Evolutionary conservation across 2,113 vertebrate genomes (phyloP).

Genomic region (Osmerus eperlanus): DNA sequence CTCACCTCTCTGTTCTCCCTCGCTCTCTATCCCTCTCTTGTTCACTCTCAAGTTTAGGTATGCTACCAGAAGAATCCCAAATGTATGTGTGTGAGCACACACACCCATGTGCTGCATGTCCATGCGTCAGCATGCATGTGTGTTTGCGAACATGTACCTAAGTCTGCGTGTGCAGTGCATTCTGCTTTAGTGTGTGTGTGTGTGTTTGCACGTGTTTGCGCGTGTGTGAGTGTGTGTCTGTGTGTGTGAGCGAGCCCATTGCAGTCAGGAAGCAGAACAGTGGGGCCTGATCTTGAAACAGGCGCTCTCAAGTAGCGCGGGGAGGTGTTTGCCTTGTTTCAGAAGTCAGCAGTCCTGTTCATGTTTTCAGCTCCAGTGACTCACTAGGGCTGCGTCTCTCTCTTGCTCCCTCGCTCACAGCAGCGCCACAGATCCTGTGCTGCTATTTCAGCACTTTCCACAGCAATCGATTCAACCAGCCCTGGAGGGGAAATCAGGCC

Average conservation of each 20-base stretch:
- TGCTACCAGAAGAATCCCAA: not conserved
- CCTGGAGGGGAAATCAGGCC: conserved; percentile 68
- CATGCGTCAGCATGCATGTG: no score
- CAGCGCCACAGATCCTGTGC: conserved; percentile 30
- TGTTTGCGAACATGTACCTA: no score
- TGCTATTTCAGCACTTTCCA: conserved; percentile 78
- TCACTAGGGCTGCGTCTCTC: conserved; percentile 53
- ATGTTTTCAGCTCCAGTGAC: conserved; percentile 76
- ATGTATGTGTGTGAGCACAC: conserved; percentile 5
- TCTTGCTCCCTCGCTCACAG: no score
- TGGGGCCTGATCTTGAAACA: conserved; percentile 23
- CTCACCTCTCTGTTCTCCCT: not conserved
- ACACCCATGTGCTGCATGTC: no score
- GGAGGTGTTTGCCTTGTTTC: conserved; percentile 66
- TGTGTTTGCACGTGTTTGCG: not conserved
- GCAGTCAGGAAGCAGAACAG: not conserved
- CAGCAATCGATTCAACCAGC: conserved; percentile 74
- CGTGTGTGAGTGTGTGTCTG: not conserved
- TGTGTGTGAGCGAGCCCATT: not conserved
- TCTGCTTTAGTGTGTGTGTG: no score
- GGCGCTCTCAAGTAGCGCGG: conserved; percentile 26
- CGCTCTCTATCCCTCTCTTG: not conserved
- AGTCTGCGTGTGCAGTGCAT: no score
- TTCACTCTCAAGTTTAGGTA: conserved; percentile 15
- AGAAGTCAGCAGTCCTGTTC: conserved; percentile 76